Evolutionary conservation across 1,140 invertebrate genomes (phyloP).

Genomic region (Danaus melanippus): DNA sequence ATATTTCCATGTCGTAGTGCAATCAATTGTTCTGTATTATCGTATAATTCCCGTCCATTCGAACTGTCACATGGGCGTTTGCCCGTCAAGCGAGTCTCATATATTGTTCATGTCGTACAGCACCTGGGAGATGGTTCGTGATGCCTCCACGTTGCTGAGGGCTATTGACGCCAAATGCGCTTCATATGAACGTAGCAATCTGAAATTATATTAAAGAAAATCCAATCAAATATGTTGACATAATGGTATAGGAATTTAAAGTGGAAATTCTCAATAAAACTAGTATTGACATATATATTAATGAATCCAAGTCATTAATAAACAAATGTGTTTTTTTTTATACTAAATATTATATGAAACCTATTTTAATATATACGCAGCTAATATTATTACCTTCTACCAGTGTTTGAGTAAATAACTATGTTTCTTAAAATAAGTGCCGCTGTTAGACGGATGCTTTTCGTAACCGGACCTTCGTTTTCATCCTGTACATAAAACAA

Average conservation of each 20-base stretch:
- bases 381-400: constrained; percentile 82
- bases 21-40: no score
- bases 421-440: constrained; percentile 97
- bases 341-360: no score
- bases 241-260: no score
- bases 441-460: constrained; percentile 97
- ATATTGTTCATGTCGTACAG: constrained; percentile 88
- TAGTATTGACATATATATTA: no score
- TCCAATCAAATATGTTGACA: no score
- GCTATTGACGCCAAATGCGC: constrained; percentile 92
- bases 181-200: constrained; percentile 91
- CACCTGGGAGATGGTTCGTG: constrained; percentile 94
- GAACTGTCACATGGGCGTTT: constrained; percentile 16
- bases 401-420: constrained; percentile 92
- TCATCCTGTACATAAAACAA: constrained; percentile 81
- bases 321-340: no score
- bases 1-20: no score
- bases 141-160: constrained; percentile 94
- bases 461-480: constrained; percentile 98
- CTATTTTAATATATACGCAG: no score
- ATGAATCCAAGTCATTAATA: no score
- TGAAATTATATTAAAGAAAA: constrained; percentile 58
- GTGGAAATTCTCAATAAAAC: no score
- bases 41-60: no score
- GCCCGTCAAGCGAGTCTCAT: constrained; percentile 51